These are phyloP conservation scores for Anabacerthia variegaticeps DNA, from an alignment of 2,797 vertebrate genomes.

Conservation along the genomic window DNA sequence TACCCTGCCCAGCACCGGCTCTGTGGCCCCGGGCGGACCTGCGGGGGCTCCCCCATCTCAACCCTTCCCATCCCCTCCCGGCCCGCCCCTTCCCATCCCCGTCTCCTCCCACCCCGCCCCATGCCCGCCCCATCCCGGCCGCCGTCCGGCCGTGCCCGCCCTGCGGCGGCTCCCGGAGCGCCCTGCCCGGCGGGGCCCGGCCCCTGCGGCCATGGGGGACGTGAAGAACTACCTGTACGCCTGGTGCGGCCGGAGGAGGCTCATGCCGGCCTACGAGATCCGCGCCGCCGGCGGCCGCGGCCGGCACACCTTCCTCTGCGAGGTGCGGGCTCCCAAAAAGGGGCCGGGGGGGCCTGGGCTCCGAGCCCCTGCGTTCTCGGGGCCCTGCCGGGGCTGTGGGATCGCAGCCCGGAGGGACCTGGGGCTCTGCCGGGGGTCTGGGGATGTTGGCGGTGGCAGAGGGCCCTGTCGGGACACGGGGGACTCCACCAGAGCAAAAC, in stretches of 20 bases:
- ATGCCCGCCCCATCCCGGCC: too few relatives aligned
- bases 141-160: not conserved
- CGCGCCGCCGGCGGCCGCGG: conserved; percentile 90
- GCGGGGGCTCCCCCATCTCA: too few relatives aligned
- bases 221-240: conserved; percentile 95
- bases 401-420: too few relatives aligned
- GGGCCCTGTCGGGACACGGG: not conserved
- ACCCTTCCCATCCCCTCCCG: too few relatives aligned
- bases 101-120: too few relatives aligned
- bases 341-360: too few relatives aligned
- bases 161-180: not conserved
- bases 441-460: not conserved
- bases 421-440: not conserved
- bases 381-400: not conserved
- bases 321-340: conserved; percentile 75
- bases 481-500: too few relatives aligned
- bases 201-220: conserved; percentile 83
- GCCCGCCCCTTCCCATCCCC: too few relatives aligned
- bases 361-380: not conserved
- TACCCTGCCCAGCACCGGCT: too few relatives aligned
- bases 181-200: too few relatives aligned
- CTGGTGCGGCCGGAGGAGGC: conserved; percentile 93
- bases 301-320: conserved; percentile 91
- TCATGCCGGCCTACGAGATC: conserved; percentile 90
- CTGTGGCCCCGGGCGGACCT: too few relatives aligned